These are phyloP conservation scores for Erpetoichthys calabaricus DNA, from an alignment of 2,797 vertebrate species.

Conservation along the genomic window DNA sequence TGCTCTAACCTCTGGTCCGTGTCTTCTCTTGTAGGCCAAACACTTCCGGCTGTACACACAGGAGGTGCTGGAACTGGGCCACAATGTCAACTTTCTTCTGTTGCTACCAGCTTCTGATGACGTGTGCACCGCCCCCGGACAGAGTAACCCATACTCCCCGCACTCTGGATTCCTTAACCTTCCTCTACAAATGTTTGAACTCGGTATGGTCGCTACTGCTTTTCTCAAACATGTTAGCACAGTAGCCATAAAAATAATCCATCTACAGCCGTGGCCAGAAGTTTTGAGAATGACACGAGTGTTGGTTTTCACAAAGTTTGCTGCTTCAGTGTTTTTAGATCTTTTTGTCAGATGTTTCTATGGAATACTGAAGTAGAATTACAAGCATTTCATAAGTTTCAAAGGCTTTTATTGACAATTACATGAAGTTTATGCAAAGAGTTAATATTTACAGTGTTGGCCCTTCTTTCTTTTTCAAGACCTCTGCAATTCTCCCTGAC, in stretches of 20 bases:
- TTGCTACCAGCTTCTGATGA: constrained; percentile 86
- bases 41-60: constrained; percentile 93
- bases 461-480: too few relatives aligned
- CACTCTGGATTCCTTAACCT: constrained; percentile 93
- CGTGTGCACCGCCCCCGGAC: constrained; percentile 93
- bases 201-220: constrained; percentile 71
- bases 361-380: too few relatives aligned
- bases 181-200: constrained; percentile 97
- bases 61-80: constrained; percentile 93
- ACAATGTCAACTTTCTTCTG: constrained; percentile 93
- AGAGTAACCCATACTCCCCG: constrained; percentile 85
- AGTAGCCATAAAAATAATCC: background rate
- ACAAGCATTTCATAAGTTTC: too few relatives aligned
- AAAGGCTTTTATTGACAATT: too few relatives aligned
- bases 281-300: too few relatives aligned
- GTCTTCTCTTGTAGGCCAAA: constrained; percentile 72
- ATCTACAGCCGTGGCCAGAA: too few relatives aligned
- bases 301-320: too few relatives aligned
- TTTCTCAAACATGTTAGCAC: constrained; percentile 31
- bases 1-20: constrained; percentile 49
- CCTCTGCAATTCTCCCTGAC: too few relatives aligned
- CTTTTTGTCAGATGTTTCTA: too few relatives aligned
- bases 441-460: too few relatives aligned
- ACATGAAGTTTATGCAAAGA: too few relatives aligned
- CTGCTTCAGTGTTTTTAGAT: too few relatives aligned